These are phyloP conservation scores for Maniola hyperantus DNA, from an alignment of 2,888 invertebrate genomes.

Conservation along the genomic window DNA sequence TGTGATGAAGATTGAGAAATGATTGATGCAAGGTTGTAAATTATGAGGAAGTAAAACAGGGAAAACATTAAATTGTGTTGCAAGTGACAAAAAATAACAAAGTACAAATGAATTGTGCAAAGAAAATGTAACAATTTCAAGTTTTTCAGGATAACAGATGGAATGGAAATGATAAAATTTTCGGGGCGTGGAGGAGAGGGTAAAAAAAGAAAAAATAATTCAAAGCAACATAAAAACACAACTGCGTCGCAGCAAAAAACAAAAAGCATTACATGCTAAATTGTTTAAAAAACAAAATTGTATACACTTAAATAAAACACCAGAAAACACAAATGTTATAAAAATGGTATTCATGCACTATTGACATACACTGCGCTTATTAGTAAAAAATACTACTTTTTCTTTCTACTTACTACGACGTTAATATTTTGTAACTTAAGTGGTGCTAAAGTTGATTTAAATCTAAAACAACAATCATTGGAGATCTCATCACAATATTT, in stretches of 20 bases:
- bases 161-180: conserved; percentile 1
- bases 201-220: conserved; percentile 65
- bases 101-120: not conserved
- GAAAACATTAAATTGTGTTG: not conserved
- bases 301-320: conserved; percentile 42
- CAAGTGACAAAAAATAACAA: not conserved
- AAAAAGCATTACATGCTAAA: conserved; percentile 61
- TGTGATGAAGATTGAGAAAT: not conserved
- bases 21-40: not conserved
- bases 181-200: conserved; percentile 41
- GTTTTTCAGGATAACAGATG: conserved; percentile 8
- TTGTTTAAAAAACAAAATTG: conserved; percentile 37
- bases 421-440: not conserved
- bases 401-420: conserved; percentile 8
- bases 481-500: too few species aligned
- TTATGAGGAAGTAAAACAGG: not conserved
- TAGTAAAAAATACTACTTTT: conserved; percentile 19
- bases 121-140: not conserved
- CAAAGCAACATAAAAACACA: conserved; percentile 75
- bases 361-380: conserved; percentile 36
- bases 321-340: conserved; percentile 56
- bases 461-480: not conserved
- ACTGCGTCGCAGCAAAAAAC: conserved; percentile 68
- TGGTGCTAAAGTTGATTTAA: conserved; percentile 41
- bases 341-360: conserved; percentile 32